These are phyloP conservation scores for Myiagra hebetior DNA, from an alignment of 2,113 vertebrate genomes.

Conservation along the genomic window DNA sequence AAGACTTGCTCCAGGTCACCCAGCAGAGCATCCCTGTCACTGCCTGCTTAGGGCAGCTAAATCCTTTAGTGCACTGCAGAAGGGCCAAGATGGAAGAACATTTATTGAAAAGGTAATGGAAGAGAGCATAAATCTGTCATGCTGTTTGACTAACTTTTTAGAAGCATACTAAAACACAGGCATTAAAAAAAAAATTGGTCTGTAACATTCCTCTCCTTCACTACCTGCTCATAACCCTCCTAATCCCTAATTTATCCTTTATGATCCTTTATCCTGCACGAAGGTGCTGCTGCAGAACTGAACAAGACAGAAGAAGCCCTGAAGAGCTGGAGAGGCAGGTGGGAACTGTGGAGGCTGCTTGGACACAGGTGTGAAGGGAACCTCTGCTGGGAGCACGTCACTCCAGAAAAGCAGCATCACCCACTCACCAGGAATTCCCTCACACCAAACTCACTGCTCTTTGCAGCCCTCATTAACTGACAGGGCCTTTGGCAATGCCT, in stretches of 20 bases:
- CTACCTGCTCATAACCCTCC: background rate
- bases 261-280: background rate
- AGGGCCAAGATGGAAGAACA: background rate
- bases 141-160: conserved; percentile 31
- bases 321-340: background rate
- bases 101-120: conserved; percentile 31
- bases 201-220: background rate
- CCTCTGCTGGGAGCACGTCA: accelerated
- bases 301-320: background rate
- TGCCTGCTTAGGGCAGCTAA: background rate
- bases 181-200: background rate
- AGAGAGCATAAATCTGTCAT: background rate
- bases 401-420: background rate
- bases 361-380: background rate
- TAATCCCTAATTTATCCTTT: background rate
- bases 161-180: background rate
- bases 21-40: background rate
- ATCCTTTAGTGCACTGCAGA: background rate
- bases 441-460: background rate
- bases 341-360: background rate
- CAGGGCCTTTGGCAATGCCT: background rate
- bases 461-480: background rate
- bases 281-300: background rate
- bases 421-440: background rate
- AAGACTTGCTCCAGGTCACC: background rate